phyloP scores from a whole-genome alignment of 1,140 invertebrate genomes.

The Macrobrachium rosenbergii region DNA sequence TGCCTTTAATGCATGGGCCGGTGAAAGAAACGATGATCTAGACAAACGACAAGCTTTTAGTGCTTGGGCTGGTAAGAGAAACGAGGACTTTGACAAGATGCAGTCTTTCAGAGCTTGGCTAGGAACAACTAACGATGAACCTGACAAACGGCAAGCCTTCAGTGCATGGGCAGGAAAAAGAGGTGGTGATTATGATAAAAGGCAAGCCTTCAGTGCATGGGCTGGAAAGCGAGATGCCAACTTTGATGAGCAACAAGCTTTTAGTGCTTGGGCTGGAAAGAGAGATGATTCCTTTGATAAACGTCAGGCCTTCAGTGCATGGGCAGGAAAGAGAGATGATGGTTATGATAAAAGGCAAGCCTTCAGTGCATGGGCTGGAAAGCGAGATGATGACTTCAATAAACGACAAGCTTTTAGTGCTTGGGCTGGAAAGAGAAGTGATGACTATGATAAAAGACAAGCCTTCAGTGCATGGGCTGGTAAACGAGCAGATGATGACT shows the following conservation, averaged over 20 bases:
- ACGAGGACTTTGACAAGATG: neutral
- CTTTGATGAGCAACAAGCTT: too few relatives aligned
- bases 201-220: too few relatives aligned
- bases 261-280: neutral
- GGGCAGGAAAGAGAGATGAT: neutral
- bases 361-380: too few relatives aligned
- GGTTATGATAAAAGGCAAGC: too few relatives aligned
- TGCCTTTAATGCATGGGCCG: slow-evolving; percentile 37
- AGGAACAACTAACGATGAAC: neutral
- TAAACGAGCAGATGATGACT: slow-evolving; percentile 1
- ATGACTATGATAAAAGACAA: neutral
- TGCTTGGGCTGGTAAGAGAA: slow-evolving; percentile 27
- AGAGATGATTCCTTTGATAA: neutral
- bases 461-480: slow-evolving; percentile 40
- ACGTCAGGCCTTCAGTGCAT: neutral
- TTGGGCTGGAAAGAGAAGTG: neutral
- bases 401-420: too few relatives aligned
- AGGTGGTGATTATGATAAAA: too few relatives aligned
- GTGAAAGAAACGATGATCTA: neutral
- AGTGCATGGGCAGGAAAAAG: slow-evolving; percentile 35
- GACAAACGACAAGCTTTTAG: slow-evolving; percentile 10
- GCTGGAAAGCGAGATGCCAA: too few relatives aligned
- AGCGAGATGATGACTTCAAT: too few relatives aligned
- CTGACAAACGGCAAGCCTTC: slow-evolving; percentile 37
- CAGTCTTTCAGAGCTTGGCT: neutral